Conservation (phyloP, 2,888 invertebrate genomes). For the Eubasilissa splendida region DNA sequence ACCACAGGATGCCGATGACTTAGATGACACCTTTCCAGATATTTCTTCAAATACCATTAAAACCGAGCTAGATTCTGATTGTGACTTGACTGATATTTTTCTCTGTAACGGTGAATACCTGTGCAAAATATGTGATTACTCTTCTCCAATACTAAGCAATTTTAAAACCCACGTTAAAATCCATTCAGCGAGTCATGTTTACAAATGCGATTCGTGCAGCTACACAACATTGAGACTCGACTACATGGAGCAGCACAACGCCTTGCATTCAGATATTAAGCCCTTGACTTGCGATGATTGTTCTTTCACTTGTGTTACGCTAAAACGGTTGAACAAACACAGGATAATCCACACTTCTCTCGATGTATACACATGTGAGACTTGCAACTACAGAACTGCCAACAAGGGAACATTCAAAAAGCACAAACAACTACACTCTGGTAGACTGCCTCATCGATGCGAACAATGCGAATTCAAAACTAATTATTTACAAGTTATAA, state of each 20-base stretch:
- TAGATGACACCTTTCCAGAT: background rate
- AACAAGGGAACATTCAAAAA: slow-evolving; percentile 10
- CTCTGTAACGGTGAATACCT: slow-evolving; percentile 8
- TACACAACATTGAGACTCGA: background rate
- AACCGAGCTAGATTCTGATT: background rate
- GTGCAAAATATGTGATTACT: background rate
- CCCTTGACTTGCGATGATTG: slow-evolving; percentile 12
- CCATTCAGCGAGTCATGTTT: background rate
- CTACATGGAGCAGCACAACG: slow-evolving; percentile 5
- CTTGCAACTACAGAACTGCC: slow-evolving; percentile 18
- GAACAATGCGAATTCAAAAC: slow-evolving; percentile 16
- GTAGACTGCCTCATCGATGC: slow-evolving; percentile 4
- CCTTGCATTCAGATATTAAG: background rate
- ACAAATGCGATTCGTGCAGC: slow-evolving; percentile 5
- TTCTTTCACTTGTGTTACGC: background rate
- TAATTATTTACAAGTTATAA: slow-evolving; percentile 18
- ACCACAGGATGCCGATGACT: background rate
- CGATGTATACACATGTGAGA: slow-evolving; percentile 8
- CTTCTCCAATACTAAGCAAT: slow-evolving; percentile 9
- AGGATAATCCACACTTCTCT: background rate
- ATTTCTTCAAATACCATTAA: background rate
- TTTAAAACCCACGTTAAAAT: slow-evolving; percentile 13
- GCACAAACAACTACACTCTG: slow-evolving; percentile 23
- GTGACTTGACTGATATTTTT: background rate
- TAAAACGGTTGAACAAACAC: background rate